phyloP scores from a whole-genome alignment of 2,113 vertebrate species.

The Psilopsiagon aurifrons region DNA sequence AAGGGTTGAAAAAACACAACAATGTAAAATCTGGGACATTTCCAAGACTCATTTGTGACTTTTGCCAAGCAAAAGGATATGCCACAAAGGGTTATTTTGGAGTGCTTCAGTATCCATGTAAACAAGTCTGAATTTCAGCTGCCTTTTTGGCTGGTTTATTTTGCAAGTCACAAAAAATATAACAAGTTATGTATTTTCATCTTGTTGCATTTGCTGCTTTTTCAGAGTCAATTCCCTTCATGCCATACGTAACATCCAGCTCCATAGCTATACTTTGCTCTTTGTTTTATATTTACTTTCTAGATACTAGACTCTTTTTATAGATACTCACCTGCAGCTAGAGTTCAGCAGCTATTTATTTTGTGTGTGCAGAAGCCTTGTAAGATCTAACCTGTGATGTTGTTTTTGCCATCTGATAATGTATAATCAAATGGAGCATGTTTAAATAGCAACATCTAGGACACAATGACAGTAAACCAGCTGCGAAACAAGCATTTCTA shows the following conservation, averaged over 20 bases:
- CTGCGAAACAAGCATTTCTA: background rate
- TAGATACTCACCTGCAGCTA: background rate
- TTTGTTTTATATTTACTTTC: background rate
- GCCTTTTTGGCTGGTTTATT: background rate
- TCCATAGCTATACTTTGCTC: background rate
- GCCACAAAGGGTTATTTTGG: background rate
- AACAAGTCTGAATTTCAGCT: slow-evolving; percentile 4
- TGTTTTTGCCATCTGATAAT: slow-evolving; percentile 40
- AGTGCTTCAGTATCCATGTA: background rate
- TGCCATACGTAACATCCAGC: background rate
- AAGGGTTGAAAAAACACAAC: background rate
- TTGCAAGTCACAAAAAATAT: slow-evolving; percentile 22
- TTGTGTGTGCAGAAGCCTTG: background rate
- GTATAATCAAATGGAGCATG: slow-evolving; percentile 15
- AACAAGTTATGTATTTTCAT: background rate
- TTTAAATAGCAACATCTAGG: slow-evolving; percentile 42
- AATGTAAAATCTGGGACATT: background rate
- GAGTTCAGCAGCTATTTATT: slow-evolving; percentile 24
- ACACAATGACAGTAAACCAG: slow-evolving; percentile 14
- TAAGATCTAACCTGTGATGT: slow-evolving; percentile 44
- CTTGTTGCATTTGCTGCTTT: background rate
- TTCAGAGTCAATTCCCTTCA: background rate
- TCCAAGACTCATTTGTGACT: background rate
- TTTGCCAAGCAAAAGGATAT: background rate
- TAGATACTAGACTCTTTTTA: background rate